These are phyloP conservation scores for Orthosia gothica DNA, from an alignment of 2,888 invertebrate species.

Conservation along the genomic window DNA sequence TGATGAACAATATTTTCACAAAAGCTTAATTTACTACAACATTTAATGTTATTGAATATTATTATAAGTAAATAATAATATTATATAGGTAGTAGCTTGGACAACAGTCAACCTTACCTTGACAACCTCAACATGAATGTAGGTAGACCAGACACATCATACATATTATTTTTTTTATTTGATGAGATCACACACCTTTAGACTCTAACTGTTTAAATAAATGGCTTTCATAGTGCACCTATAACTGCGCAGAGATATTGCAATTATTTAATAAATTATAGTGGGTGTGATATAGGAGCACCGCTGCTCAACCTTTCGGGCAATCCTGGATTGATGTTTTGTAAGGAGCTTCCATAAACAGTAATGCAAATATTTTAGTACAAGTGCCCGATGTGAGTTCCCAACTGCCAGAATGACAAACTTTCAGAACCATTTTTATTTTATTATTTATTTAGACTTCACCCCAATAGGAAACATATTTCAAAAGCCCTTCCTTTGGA, in stretches of 20 bases:
- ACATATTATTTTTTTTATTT: neutral
- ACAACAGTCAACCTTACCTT: slow-evolving; percentile 1
- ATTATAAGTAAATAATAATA: neutral
- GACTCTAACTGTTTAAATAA: neutral
- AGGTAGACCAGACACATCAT: slow-evolving; percentile 10
- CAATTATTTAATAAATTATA: too few species aligned
- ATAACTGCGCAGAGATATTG: too few species aligned
- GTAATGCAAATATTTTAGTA: neutral
- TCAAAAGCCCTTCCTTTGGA: neutral
- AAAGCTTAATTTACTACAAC: neutral
- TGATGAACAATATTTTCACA: neutral
- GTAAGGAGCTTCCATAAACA: neutral
- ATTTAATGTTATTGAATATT: neutral
- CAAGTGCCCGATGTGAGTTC: neutral
- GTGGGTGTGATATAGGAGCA: too few species aligned
- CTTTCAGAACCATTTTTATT: neutral
- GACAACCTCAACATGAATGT: slow-evolving; percentile 25
- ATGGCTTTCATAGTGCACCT: too few species aligned
- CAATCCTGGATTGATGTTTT: too few species aligned
- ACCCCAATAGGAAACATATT: neutral
- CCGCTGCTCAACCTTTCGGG: too few species aligned
- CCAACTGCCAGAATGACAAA: neutral
- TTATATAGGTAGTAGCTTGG: neutral
- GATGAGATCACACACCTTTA: neutral
- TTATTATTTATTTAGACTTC: too few species aligned